Evolutionary conservation across 35 echinoderm and acorn worm genomes (phyloP).

Genomic region (Acanthaster planci): DNA sequence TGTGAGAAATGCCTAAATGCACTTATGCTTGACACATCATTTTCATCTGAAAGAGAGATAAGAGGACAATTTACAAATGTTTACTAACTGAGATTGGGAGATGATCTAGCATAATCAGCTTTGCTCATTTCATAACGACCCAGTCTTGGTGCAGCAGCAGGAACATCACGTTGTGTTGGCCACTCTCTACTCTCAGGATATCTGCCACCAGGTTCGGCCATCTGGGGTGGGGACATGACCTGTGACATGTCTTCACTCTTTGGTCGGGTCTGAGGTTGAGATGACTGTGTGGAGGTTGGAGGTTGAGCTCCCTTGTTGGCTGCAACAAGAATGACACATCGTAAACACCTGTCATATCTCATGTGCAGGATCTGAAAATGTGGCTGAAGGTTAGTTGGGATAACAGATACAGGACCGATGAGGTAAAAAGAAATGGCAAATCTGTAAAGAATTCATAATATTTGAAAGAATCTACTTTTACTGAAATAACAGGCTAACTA

Average conservation of each 20-base stretch:
- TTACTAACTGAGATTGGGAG: conserved; percentile 83
- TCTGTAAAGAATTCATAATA: no score
- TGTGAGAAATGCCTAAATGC: no score
- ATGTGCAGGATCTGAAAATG: no score
- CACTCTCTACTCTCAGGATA: conserved; percentile 30
- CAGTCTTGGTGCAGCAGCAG: conserved; percentile 42
- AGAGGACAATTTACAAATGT: background rate
- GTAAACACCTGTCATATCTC: no score
- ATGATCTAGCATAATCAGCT: conserved; percentile 71
- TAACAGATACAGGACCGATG: no score
- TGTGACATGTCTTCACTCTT: conserved; percentile 56
- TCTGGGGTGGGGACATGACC: conserved; percentile 18
- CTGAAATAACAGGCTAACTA: no score
- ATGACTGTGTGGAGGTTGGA: background rate
- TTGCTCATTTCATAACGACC: conserved; percentile 39
- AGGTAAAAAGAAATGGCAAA: no score
- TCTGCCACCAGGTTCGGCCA: conserved; percentile 16
- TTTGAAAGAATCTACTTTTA: no score
- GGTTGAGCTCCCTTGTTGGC: conserved; percentile 43
- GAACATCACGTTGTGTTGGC: conserved; percentile 15
- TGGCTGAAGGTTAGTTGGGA: no score
- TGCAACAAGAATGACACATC: background rate
- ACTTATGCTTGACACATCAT: no score
- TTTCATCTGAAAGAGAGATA: no score
- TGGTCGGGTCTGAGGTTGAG: conserved; percentile 62